Conservation (phyloP, 2,113 vertebrate species). For the Lophotis ruficrista region DNA sequence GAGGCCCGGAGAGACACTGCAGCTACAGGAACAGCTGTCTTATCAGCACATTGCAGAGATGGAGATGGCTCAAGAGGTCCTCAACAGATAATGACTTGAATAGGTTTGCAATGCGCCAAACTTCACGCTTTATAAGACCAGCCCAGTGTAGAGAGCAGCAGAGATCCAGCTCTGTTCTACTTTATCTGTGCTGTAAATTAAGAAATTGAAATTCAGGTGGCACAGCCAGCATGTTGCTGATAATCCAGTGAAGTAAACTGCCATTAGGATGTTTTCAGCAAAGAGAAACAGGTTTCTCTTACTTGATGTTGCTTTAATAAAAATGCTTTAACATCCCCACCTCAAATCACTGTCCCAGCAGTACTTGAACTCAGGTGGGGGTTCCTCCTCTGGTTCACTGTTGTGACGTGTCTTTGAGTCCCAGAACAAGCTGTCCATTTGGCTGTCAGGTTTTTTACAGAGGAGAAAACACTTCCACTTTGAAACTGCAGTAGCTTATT, state of each 20-base stretch:
- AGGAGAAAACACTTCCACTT: constrained; percentile 15
- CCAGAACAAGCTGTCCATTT: not conserved
- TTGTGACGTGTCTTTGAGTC: not conserved
- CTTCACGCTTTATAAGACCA: constrained; percentile 79
- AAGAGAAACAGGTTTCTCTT: constrained; percentile 43
- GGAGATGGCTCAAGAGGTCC: constrained; percentile 81
- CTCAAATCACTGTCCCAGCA: not conserved
- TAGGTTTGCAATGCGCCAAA: constrained; percentile 79
- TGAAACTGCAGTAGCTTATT: not conserved
- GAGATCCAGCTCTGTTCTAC: constrained; percentile 67
- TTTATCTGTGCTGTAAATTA: constrained; percentile 78
- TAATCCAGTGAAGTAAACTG: constrained; percentile 70
- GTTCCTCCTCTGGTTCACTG: not conserved
- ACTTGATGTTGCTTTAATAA: constrained; percentile 17
- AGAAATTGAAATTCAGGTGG: constrained; percentile 80
- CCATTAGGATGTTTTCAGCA: constrained; percentile 57
- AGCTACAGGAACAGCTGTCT: constrained; percentile 80
- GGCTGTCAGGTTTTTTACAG: not conserved
- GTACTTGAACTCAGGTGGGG: not conserved
- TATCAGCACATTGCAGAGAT: constrained; percentile 83
- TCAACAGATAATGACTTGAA: constrained; percentile 82
- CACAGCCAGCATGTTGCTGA: constrained; percentile 63
- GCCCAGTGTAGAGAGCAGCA: constrained; percentile 68
- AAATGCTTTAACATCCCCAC: not conserved
- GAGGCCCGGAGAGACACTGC: constrained; percentile 70